Percentiles rank a stretch among this genome's conserved stretches.
These are phyloP conservation scores for Pogonus chalceus DNA, from an alignment of 1,140 invertebrate genomes.

Conservation along the genomic window DNA sequence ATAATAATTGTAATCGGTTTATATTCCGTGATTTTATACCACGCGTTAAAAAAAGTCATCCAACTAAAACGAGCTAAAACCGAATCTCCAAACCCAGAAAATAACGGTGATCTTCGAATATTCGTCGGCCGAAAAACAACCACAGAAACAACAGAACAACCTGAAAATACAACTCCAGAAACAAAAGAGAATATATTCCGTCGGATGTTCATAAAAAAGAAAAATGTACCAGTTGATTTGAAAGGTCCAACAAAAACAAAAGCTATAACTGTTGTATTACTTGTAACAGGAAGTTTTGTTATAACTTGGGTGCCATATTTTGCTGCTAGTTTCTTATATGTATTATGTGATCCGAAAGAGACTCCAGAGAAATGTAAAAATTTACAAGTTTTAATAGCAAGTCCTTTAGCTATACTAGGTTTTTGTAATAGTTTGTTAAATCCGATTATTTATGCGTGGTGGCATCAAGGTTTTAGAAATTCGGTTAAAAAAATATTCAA, in stretches of 20 bases:
- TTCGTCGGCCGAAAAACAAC: constrained; percentile 19
- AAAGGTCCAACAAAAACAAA: constrained; percentile 41
- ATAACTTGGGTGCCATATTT: constrained; percentile 39
- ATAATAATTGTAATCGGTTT: constrained; percentile 39
- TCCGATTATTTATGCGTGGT: constrained; percentile 62
- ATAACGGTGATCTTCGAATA: constrained; percentile 18
- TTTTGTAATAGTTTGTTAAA: constrained; percentile 58
- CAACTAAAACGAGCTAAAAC: constrained; percentile 30
- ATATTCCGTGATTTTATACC: constrained; percentile 43
- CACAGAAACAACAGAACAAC: neutral
- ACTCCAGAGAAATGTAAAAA: constrained; percentile 35
- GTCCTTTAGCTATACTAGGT: constrained; percentile 44
- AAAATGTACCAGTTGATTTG: constrained; percentile 12
- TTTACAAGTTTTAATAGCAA: constrained; percentile 36
- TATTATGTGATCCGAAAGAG: constrained; percentile 37
- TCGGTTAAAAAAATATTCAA: constrained; percentile 26
- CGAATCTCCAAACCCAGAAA: constrained; percentile 12
- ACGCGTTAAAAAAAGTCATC: constrained; percentile 39
- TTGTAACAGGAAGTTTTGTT: constrained; percentile 45
- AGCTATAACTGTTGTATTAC: constrained; percentile 44
- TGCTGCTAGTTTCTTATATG: constrained; percentile 39
- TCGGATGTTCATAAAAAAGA: constrained; percentile 15
- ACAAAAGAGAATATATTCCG: constrained; percentile 8
- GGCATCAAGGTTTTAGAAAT: constrained; percentile 51
- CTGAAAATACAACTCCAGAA: neutral